phyloP scores from a whole-genome alignment of 1,140 invertebrate species.

The Formica exsecta region DNA sequence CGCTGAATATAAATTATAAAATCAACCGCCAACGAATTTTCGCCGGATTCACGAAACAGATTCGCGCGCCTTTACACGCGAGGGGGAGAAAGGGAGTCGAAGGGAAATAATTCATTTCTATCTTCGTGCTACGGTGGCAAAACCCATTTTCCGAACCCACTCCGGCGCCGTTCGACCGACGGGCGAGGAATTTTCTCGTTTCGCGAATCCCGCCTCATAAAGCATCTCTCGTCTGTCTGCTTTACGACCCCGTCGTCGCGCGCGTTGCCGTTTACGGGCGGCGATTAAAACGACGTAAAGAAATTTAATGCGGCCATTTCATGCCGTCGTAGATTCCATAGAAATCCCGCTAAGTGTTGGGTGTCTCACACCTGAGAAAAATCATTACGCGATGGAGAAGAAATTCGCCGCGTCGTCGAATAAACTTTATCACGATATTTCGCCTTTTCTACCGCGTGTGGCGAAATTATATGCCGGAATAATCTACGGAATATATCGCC shows the following conservation, averaged over 20 bases:
- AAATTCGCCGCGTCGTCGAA: not conserved
- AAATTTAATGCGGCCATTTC: conserved; percentile 66
- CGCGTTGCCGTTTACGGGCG: conserved; percentile 2
- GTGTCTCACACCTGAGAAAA: not conserved
- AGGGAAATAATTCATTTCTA: conserved; percentile 58
- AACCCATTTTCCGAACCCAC: conserved; percentile 14
- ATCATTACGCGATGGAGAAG: not conserved
- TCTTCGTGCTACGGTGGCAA: conserved; percentile 22
- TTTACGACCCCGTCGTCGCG: conserved; percentile 59
- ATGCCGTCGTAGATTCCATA: not conserved
- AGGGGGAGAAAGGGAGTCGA: not conserved
- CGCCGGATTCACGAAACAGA: not conserved
- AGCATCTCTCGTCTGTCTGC: conserved; percentile 57
- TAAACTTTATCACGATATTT: not conserved
- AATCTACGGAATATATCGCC: conserved; percentile 15
- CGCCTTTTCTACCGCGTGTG: not conserved
- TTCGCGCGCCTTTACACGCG: not conserved
- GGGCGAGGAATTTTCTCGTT: conserved; percentile 66
- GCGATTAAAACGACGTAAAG: conserved; percentile 57
- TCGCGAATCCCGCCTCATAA: conserved; percentile 64
- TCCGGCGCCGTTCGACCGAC: conserved; percentile 31
- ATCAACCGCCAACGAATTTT: conserved; percentile 40
- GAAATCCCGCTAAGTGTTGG: conserved; percentile 32
- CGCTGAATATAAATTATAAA: not conserved
- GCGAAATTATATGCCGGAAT: not conserved